Conservation (phyloP, 2,797 vertebrate species). For the Anisognathus igniventris region DNA sequence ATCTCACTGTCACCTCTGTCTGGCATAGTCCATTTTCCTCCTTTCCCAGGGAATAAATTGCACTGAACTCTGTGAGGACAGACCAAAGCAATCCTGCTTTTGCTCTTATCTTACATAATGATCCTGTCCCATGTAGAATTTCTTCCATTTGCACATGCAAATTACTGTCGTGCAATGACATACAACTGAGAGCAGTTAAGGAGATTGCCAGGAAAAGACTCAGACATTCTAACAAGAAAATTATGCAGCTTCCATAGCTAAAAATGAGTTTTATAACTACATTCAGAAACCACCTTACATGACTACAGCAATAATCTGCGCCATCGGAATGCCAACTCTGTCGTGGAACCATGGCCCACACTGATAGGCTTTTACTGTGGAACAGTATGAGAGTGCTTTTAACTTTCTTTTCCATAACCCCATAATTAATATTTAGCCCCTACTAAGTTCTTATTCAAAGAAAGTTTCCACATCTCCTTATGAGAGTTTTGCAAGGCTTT, state of each 20-base stretch:
- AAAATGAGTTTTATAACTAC: neutral
- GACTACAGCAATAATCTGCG: neutral
- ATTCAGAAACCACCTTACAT: neutral
- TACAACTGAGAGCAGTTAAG: neutral
- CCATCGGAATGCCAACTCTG: neutral
- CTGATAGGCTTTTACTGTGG: neutral
- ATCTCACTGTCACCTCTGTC: neutral
- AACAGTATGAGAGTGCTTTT: neutral
- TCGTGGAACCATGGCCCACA: neutral
- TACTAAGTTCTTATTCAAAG: neutral
- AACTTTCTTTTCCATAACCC: neutral
- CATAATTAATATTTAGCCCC: neutral
- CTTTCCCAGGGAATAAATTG: slow-evolving; percentile 3
- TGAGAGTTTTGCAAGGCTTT: neutral
- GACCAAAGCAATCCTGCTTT: neutral
- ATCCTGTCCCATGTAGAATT: neutral
- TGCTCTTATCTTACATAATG: neutral
- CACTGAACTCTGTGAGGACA: neutral
- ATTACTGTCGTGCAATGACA: neutral
- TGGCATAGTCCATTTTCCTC: neutral
- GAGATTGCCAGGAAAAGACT: neutral
- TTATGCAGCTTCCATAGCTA: neutral
- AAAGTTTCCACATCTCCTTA: neutral
- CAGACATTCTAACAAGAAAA: neutral
- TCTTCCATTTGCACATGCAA: neutral